Evolutionary conservation across 92 coral and sea anemone genomes (phyloP).

Genomic region (Phenganax marumi): DNA sequence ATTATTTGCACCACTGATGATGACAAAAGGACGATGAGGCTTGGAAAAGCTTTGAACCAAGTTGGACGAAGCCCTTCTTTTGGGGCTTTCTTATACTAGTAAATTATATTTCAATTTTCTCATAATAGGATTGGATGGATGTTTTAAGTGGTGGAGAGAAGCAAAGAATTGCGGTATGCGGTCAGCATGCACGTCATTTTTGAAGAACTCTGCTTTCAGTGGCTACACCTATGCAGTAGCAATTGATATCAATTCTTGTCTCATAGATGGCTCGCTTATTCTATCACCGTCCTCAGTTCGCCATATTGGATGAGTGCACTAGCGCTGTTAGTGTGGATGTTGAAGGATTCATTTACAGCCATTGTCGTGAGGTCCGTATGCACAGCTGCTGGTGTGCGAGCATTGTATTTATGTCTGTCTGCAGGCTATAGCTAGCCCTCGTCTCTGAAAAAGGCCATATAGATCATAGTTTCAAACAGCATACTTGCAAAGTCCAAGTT

Average conservation of each 20-base stretch:
- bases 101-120: background rate
- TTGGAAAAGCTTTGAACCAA: no score
- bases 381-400: no score
- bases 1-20: background rate
- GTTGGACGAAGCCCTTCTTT: background rate
- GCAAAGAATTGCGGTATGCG: conserved; percentile 87
- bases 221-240: background rate
- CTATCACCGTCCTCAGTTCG: conserved; percentile 98
- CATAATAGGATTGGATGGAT: conserved; percentile 95
- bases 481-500: no score
- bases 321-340: conserved; percentile 99
- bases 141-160: conserved; percentile 99
- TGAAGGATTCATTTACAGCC: conserved; percentile 95
- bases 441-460: no score
- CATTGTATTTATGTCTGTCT: no score
- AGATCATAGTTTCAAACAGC: no score
- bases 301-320: conserved; percentile 96
- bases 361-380: conserved; percentile 81
- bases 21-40: no score
- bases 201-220: background rate
- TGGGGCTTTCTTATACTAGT: background rate
- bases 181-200: background rate
- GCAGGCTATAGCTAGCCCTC: no score
- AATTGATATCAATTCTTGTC: background rate
- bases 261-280: conserved; percentile 93